Conservation (phyloP, 2,797 vertebrate species). For the Sebastes aleutianus region DNA sequence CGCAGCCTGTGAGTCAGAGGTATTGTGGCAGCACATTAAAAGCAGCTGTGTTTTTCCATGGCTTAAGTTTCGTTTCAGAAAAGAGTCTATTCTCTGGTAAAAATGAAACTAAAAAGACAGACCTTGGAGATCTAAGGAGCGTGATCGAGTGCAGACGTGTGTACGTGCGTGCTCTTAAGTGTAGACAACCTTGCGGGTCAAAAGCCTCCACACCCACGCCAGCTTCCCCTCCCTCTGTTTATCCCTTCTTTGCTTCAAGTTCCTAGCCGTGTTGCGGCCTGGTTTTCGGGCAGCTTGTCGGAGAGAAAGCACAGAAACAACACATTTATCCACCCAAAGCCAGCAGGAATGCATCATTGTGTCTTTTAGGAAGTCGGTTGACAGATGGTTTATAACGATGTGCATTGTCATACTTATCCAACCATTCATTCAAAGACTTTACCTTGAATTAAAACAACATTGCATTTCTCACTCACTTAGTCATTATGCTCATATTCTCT, state of each 20-base stretch:
- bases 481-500: neutral
- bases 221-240: neutral
- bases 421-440: neutral
- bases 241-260: neutral
- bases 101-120: constrained; percentile 30
- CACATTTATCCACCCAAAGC: constrained; percentile 1
- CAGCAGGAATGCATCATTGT: neutral
- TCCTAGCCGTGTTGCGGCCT: neutral
- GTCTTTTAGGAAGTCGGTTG: neutral
- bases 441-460: neutral
- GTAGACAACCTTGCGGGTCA: constrained; percentile 14
- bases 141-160: constrained; percentile 4
- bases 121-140: neutral
- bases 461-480: neutral
- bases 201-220: constrained; percentile 1
- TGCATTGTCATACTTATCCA: neutral
- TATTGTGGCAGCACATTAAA: constrained; percentile 37
- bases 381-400: constrained; percentile 9
- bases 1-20: constrained; percentile 26
- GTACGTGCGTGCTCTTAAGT: neutral
- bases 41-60: constrained; percentile 57
- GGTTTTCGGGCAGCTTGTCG: neutral
- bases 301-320: constrained; percentile 19
- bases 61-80: constrained; percentile 22
- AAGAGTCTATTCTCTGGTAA: constrained; percentile 7